These are phyloP conservation scores for Nephrotoma appendiculata DNA, from an alignment of 2,888 invertebrate genomes.

Conservation along the genomic window DNA sequence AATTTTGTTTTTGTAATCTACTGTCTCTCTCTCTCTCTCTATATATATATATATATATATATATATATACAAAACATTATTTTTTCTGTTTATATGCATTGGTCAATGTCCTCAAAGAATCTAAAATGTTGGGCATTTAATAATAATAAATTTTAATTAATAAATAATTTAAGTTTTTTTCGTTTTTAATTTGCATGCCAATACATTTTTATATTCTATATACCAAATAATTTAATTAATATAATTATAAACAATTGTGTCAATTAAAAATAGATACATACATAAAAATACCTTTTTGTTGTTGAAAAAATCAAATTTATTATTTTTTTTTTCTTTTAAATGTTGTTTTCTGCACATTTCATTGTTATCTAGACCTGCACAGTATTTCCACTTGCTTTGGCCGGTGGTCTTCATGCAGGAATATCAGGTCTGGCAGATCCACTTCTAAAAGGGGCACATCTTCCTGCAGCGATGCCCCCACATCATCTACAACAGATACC, in stretches of 20 bases:
- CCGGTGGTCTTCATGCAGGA: conserved; percentile 35
- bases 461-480: conserved; percentile 33
- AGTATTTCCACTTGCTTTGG: conserved; percentile 35
- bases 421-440: conserved; percentile 35
- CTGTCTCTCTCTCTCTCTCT: background rate
- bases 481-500: conserved; percentile 35
- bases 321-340: conserved; percentile 15
- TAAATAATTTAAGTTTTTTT: background rate
- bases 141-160: background rate
- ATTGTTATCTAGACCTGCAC: conserved; percentile 30
- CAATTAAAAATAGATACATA: conserved; percentile 3
- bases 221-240: background rate
- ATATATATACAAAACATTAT: too few species aligned
- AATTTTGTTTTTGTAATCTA: background rate
- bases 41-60: too few species aligned
- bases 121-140: background rate
- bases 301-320: conserved; percentile 14
- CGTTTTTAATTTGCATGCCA: background rate
- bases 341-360: conserved; percentile 31
- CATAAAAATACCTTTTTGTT: conserved; percentile 12
- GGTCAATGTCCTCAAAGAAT: background rate
- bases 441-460: conserved; percentile 34
- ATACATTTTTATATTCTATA: background rate
- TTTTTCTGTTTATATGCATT: background rate
- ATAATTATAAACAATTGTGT: background rate